phyloP scores from a whole-genome alignment of 2,797 vertebrate species.

The Periparus ater region DNA sequence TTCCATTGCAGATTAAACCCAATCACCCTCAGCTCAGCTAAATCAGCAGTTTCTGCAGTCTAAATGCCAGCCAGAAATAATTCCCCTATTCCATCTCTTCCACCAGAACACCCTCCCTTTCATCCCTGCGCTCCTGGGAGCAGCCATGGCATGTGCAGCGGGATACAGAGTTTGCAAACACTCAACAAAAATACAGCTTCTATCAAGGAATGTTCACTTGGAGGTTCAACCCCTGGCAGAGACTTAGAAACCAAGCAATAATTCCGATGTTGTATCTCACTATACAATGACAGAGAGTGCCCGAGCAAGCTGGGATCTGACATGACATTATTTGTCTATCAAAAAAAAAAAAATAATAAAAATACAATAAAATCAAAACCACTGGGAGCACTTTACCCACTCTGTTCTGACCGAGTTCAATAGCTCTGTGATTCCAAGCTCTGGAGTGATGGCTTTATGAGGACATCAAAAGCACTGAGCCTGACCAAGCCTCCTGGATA shows the following conservation, averaged over 20 bases:
- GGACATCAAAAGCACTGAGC: constrained; percentile 48
- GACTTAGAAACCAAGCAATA: neutral
- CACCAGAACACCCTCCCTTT: neutral
- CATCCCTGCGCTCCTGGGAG: neutral
- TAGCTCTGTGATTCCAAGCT: neutral
- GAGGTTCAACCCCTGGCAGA: neutral
- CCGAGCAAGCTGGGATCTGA: neutral
- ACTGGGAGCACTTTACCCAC: neutral
- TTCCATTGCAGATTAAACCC: neutral
- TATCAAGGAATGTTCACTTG: rapidly evolving
- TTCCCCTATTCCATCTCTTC: neutral
- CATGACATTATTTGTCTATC: neutral
- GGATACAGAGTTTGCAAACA: neutral
- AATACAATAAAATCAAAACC: neutral
- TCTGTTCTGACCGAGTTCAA: constrained; percentile 15
- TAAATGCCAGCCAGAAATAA: neutral
- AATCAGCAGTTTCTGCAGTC: neutral
- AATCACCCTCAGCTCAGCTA: neutral
- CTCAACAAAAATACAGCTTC: neutral
- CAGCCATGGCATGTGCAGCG: neutral
- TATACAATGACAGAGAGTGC: neutral
- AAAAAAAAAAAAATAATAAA: neutral
- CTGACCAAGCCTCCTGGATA: constrained; percentile 19
- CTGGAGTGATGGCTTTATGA: constrained; percentile 58
- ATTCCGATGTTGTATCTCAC: neutral